Conservation (phyloP, 2,113 vertebrate genomes). For the Lagenorhynchus albirostris region DNA sequence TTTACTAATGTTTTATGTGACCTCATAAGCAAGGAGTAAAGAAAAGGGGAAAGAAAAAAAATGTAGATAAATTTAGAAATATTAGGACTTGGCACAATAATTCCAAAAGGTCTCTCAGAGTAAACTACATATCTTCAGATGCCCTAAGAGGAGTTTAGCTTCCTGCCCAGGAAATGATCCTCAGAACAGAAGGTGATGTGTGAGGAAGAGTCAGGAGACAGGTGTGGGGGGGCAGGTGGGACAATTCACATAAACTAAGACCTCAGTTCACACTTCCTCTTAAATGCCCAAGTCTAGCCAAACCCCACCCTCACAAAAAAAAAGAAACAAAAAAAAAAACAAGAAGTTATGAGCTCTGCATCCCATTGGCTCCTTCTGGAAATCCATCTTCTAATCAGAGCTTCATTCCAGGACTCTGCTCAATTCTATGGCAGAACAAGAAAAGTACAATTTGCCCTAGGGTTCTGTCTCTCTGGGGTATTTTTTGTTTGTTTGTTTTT, state of each 20-base stretch:
- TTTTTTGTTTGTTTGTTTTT: no score
- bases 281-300: background rate
- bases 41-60: background rate
- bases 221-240: background rate
- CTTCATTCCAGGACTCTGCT: background rate
- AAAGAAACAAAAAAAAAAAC: background rate
- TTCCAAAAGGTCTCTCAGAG: background rate
- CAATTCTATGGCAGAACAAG: background rate
- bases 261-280: background rate
- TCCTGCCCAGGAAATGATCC: background rate
- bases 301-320: background rate
- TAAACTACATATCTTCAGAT: background rate
- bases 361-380: background rate
- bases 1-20: background rate
- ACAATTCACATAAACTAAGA: background rate
- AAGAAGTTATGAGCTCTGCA: background rate
- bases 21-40: background rate
- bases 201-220: background rate
- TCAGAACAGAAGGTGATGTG: background rate
- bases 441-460: background rate
- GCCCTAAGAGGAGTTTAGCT: background rate
- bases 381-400: background rate
- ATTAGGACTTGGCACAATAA: background rate
- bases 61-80: constrained; percentile 1
- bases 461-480: no score